Conservation (phyloP, 2,113 vertebrate species). For the Pyrgilauda ruficollis region DNA sequence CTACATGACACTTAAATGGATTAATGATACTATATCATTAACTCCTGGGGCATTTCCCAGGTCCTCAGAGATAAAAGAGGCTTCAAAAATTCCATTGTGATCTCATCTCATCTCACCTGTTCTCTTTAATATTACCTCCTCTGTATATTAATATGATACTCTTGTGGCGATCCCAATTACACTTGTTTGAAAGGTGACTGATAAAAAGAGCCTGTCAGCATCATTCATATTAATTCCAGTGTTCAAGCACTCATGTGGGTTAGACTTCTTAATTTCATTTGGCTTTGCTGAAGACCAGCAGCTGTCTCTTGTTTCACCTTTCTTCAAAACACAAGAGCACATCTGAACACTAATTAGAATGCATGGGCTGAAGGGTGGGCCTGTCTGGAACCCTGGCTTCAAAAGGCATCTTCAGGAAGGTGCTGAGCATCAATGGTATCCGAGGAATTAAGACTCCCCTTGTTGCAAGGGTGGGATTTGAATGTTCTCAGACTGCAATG, state of each 20-base stretch:
- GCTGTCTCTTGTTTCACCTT: neutral
- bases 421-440: neutral
- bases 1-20: neutral
- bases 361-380: rapidly evolving
- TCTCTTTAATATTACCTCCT: neutral
- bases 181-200: neutral
- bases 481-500: neutral
- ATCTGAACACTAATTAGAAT: neutral
- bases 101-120: neutral
- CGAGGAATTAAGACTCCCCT: neutral
- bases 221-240: neutral
- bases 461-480: neutral
- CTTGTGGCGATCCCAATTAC: neutral
- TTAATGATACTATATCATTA: neutral
- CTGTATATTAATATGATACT: neutral
- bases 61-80: neutral
- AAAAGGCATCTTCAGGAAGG: neutral
- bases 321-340: neutral
- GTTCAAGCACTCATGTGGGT: neutral
- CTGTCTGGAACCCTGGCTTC: neutral
- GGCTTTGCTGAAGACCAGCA: neutral
- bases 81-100: neutral
- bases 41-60: neutral
- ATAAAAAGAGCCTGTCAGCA: neutral
- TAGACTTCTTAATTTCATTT: neutral